Conservation (phyloP, 2,113 vertebrate species). For the Galbula dea region DNA sequence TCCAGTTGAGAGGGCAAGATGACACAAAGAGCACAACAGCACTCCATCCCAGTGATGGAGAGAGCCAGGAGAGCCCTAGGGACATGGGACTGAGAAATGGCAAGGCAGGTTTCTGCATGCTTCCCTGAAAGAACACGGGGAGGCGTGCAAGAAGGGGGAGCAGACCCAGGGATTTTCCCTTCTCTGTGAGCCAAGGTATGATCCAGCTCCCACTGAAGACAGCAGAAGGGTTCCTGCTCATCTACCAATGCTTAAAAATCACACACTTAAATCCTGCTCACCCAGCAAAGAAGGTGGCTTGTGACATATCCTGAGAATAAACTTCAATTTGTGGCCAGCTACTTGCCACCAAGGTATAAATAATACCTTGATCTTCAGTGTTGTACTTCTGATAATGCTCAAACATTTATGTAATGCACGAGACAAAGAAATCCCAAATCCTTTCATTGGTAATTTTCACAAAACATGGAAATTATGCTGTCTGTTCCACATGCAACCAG, state of each 20-base stretch:
- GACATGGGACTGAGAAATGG: fast-evolving
- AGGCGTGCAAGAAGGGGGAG: background rate
- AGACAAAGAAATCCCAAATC: background rate
- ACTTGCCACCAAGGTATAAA: background rate
- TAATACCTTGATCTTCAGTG: background rate
- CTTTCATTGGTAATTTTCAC: background rate
- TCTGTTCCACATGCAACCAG: background rate
- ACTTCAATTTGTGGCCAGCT: background rate
- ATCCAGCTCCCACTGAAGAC: background rate
- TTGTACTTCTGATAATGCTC: background rate
- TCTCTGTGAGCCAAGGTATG: background rate
- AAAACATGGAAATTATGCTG: background rate
- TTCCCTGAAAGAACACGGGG: background rate
- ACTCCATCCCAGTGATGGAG: background rate
- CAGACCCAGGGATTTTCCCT: background rate
- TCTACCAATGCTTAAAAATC: background rate
- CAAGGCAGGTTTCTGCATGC: background rate
- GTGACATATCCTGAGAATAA: background rate
- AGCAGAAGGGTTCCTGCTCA: background rate
- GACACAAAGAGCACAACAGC: background rate
- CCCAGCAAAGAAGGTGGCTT: background rate
- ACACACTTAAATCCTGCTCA: background rate
- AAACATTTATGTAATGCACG: background rate
- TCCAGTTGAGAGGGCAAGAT: constrained; percentile 23
- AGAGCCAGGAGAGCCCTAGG: background rate